phyloP scores from a whole-genome alignment of 2,797 vertebrate species.

The Myoxocephalus aenaeus region DNA sequence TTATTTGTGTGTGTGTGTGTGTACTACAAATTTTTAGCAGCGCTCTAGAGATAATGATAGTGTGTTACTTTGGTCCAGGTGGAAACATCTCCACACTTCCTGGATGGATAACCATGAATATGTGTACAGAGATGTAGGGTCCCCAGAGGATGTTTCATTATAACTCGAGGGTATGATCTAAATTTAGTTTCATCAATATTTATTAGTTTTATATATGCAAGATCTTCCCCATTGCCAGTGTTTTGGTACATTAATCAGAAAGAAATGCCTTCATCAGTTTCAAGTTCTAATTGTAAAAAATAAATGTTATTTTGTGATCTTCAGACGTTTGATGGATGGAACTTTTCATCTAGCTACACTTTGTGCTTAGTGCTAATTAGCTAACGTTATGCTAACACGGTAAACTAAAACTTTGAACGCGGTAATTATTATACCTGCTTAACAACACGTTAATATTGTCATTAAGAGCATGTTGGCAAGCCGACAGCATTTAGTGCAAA shows the following conservation, averaged over 20 bases:
- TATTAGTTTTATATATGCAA: no score
- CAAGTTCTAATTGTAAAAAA: no score
- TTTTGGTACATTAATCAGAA: no score
- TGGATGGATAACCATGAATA: not conserved
- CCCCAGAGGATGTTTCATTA: not conserved
- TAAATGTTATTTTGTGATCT: no score
- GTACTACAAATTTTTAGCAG: not conserved
- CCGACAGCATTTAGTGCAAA: not conserved
- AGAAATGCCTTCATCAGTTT: no score
- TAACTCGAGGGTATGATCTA: not conserved
- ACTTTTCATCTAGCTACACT: not conserved
- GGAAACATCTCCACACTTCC: not conserved
- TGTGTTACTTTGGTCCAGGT: not conserved
- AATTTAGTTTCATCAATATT: no score
- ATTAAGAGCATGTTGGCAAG: no score
- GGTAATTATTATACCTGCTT: not conserved
- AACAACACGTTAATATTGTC: not conserved
- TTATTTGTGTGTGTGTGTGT: not conserved
- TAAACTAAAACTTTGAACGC: not conserved
- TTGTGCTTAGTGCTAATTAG: not conserved
- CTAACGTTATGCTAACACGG: not conserved
- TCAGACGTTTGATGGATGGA: no score
- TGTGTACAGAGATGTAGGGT: not conserved
- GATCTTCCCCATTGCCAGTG: no score
- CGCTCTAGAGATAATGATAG: not conserved